Base-by-base conservation (phyloP, 2,888 invertebrate genomes). In the Choreutis nemorana region DNA sequence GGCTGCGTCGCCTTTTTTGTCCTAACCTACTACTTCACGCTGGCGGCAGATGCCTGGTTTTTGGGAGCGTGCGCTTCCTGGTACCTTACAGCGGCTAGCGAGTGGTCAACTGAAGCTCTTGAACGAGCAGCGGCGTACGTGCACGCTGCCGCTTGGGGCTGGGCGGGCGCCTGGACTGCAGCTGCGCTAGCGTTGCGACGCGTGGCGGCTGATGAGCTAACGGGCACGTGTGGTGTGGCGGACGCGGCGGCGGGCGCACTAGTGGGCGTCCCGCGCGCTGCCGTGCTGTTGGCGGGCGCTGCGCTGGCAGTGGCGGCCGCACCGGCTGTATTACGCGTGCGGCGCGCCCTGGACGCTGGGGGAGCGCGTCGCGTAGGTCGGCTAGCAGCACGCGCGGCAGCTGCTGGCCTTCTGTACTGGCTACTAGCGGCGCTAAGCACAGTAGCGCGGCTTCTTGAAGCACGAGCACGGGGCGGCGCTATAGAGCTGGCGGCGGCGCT, bases 51-150 rank as follows among this genome's bases (percentile, higher is more conserved):
- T 48, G 83, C 90, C 35, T 93, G 95, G 94, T 94, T 94, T 87
- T 85, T 91, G 2, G 87, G 93, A 44, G 85, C 95, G 29, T 90
- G 92, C 36, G 83, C 93, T 27, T 92, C 94, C 32, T 95, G 94
- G 90, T 91, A 92, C 54, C 81, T 95, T 27, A 91, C 93, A 3
- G 93, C 94, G 0, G 90, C 91, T 24, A 89, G 93, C 56, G 93
- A 94, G 56, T 95, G 95, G 95, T 92, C 93, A 14, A 91, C 92
- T 33, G 95, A 95, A 66, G 93, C 94, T 2, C 83, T 95, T 29
- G 93, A 93, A 62, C 87, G 90, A 27, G 88, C 92, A 14, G 89
- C 93, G 0, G 87, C 90, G 10, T 88, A 93, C 48, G 86, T 94
- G 40, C 95, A 95, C 65, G 86, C 91, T 2, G 84, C 87, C 1